phyloP scores from a whole-genome alignment of 2,797 vertebrate species.

The Tiaroga cobitis region DNA sequence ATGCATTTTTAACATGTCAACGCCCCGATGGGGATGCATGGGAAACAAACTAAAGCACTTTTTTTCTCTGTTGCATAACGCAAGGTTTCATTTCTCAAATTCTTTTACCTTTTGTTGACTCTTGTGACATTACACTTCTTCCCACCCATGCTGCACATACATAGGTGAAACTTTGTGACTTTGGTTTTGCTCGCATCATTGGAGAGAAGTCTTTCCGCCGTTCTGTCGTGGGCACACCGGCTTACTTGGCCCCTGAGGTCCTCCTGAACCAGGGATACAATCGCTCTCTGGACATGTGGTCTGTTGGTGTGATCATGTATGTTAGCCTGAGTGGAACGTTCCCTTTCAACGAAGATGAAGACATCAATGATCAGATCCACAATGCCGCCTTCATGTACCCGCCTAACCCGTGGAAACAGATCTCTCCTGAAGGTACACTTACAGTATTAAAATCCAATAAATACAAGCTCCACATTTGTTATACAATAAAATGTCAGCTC shows the following conservation, averaged over 20 bases:
- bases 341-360: constrained; percentile 94
- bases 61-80: not conserved
- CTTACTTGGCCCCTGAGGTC: constrained; percentile 90
- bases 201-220: constrained; percentile 94
- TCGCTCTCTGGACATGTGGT: constrained; percentile 95
- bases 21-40: not conserved
- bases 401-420: constrained; percentile 89
- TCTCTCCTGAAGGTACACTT: constrained; percentile 84
- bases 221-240: constrained; percentile 90
- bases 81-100: not conserved
- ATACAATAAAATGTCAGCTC: not conserved
- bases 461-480: not conserved
- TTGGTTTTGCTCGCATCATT: constrained; percentile 92
- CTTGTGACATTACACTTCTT: constrained; percentile 53
- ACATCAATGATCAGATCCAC: constrained; percentile 94
- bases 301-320: constrained; percentile 93
- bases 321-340: constrained; percentile 93
- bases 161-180: constrained; percentile 92
- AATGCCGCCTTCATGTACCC: constrained; percentile 96
- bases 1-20: not conserved
- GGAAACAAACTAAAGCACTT: not conserved
- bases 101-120: not conserved
- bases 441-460: not conserved
- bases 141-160: constrained; percentile 25
- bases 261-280: constrained; percentile 93